Conservation (phyloP, 2,888 invertebrate genomes). For the Cantharis rustica region DNA sequence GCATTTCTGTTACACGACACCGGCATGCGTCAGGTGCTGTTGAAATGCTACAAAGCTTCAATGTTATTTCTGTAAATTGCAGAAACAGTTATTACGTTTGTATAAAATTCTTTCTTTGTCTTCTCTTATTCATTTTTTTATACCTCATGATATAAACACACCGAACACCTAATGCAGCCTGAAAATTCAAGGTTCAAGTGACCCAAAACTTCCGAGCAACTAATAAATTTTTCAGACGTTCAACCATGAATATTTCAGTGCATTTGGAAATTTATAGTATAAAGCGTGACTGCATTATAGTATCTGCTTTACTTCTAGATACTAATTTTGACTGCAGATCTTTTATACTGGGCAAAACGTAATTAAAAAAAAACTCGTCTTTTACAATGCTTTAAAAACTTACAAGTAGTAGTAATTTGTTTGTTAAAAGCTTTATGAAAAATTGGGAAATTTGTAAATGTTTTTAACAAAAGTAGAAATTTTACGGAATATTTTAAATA, state of each 20-base stretch:
- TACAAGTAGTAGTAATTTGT: background rate
- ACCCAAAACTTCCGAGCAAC: conserved; percentile 15
- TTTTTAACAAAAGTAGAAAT: background rate
- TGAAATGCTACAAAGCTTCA: background rate
- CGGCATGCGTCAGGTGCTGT: background rate
- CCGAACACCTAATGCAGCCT: background rate
- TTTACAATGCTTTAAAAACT: background rate
- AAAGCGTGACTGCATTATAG: background rate
- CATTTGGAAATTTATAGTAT: conserved; percentile 7
- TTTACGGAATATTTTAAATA: background rate
- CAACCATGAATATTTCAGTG: conserved; percentile 12
- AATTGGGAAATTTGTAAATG: background rate
- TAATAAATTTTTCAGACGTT: conserved; percentile 14
- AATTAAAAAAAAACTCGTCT: background rate
- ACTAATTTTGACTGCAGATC: background rate
- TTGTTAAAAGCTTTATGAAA: background rate
- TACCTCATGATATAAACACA: background rate
- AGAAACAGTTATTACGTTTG: background rate
- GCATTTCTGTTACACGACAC: background rate
- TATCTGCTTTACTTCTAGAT: background rate
- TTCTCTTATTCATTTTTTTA: background rate
- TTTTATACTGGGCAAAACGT: background rate
- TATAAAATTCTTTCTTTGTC: background rate
- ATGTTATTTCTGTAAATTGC: background rate
- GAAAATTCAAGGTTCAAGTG: conserved; percentile 7